Conservation (phyloP, 2,888 invertebrate genomes). For the Gasteruption jaculator region DNA sequence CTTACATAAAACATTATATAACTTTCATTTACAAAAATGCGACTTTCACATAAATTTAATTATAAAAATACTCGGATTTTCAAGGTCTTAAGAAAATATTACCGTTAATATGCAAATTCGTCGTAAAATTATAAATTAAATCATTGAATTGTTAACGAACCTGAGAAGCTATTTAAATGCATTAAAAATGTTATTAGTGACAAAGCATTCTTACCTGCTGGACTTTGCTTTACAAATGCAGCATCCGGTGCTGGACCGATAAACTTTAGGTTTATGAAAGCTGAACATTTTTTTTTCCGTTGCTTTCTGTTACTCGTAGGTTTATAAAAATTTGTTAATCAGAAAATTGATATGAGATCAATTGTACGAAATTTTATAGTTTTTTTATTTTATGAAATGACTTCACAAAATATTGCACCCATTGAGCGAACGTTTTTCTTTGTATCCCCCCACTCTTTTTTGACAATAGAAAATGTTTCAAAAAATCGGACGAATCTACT, state of each 20-base stretch:
- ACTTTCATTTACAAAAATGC: no score
- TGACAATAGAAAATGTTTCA: no score
- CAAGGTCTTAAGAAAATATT: no score
- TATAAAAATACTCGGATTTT: no score
- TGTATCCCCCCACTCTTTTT: no score
- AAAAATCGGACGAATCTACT: no score
- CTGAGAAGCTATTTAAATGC: no score
- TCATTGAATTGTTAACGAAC: conserved; percentile 1
- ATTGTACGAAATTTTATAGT: not conserved
- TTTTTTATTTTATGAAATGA: not conserved
- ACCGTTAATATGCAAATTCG: conserved; percentile 6
- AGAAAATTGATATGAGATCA: not conserved
- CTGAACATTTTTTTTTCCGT: conserved; percentile 64
- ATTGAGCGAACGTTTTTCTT: not conserved
- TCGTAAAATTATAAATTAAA: not conserved
- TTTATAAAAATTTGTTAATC: no score
- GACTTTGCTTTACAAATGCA: conserved; percentile 86
- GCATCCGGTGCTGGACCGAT: conserved; percentile 76
- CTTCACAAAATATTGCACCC: not conserved
- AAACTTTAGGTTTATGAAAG: conserved; percentile 83
- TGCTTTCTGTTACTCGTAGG: conserved; percentile 31
- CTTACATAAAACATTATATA: no score
- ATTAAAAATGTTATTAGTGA: not conserved
- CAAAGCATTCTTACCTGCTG: conserved; percentile 58
- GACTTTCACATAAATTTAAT: no score